Conservation (phyloP, 2,797 vertebrate genomes). For the Spondyliosoma cantharus region DNA sequence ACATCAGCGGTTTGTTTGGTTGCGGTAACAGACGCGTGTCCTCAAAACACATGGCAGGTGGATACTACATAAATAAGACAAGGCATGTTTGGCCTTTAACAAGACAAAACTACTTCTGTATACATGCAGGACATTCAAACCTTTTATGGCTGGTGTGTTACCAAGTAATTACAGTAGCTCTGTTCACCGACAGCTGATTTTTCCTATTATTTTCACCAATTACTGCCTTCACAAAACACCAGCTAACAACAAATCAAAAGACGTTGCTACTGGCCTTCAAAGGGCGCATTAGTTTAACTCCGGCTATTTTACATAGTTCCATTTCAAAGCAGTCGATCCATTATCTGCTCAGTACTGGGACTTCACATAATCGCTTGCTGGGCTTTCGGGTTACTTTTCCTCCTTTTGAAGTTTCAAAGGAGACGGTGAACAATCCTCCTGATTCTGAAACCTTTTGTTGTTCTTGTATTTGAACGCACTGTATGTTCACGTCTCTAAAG, state of each 20-base stretch:
- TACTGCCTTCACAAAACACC: not conserved
- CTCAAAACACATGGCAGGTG: not conserved
- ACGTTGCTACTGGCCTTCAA: not conserved
- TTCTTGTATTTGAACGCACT: slow-evolving; percentile 9
- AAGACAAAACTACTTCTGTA: not conserved
- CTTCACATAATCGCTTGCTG: not conserved
- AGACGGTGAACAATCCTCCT: not conserved
- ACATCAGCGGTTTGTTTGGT: not conserved
- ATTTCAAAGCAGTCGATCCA: slow-evolving; percentile 10
- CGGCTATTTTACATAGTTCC: slow-evolving; percentile 1
- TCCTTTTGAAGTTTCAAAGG: slow-evolving; percentile 31
- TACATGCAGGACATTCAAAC: not conserved
- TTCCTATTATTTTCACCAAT: not conserved
- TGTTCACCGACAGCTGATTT: not conserved
- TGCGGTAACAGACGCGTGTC: not conserved
- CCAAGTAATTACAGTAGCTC: not conserved
- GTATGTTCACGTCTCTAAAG: slow-evolving; percentile 10
- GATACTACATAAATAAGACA: not conserved
- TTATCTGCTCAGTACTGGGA: slow-evolving; percentile 10
- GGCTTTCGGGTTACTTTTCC: slow-evolving; percentile 12
- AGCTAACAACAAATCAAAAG: not conserved
- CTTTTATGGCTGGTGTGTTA: not conserved
- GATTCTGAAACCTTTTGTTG: slow-evolving; percentile 7
- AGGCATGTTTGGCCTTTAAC: not conserved
- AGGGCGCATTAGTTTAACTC: slow-evolving; percentile 7